phyloP scores from a whole-genome alignment of 2,888 invertebrate genomes.

The Rhagophthalmus giganteus region DNA sequence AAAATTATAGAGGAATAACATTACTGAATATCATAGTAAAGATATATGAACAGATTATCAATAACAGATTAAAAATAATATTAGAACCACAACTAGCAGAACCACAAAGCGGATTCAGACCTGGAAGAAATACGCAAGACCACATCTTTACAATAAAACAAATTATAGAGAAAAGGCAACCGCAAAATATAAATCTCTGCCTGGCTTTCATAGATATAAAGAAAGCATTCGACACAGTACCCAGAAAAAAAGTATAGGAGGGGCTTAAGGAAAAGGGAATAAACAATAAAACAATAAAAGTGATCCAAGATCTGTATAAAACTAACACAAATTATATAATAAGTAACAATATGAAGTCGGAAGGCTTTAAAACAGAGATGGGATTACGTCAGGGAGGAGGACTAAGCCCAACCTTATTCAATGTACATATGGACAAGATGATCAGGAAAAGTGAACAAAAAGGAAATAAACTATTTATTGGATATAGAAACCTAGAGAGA shows the following conservation, averaged over 20 bases:
- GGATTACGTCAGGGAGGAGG: constrained; percentile 2
- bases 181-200: constrained; percentile 1
- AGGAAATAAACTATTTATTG: background rate
- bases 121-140: constrained; percentile 5
- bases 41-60: constrained; percentile 8
- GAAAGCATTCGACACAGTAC: constrained; percentile 1
- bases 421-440: background rate
- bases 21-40: constrained; percentile 12
- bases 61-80: constrained; percentile 6
- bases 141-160: constrained; percentile 11
- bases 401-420: constrained; percentile 1
- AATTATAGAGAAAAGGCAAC: constrained; percentile 3
- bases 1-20: constrained; percentile 15
- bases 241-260: constrained; percentile 1
- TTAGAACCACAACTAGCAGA: constrained; percentile 10
- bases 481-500: background rate
- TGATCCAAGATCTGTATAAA: constrained; percentile 2
- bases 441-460: constrained; percentile 3
- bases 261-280: background rate
- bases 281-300: background rate
- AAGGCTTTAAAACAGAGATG: constrained; percentile 2
- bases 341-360: constrained; percentile 5
- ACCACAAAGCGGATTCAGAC: constrained; percentile 14
- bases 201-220: constrained; percentile 9
- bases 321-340: constrained; percentile 6